Evolutionary conservation across 2,888 invertebrate genomes (phyloP).

Genomic region (Phyllotreta cruciferae): DNA sequence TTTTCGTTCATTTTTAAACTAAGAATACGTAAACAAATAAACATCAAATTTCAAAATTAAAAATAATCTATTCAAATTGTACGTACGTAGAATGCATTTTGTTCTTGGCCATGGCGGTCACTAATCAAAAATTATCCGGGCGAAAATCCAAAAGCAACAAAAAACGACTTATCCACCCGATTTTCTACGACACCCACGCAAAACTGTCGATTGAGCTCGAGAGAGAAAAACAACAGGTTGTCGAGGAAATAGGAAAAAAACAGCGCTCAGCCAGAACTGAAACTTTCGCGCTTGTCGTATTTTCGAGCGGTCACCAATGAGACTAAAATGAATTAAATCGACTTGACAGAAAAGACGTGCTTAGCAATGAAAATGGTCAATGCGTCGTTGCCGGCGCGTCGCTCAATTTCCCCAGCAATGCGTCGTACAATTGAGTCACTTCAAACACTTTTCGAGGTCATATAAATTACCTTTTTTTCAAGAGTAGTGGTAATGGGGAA

Average conservation of each 20-base stretch:
- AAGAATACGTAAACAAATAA: too few relatives aligned
- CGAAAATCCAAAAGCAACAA: constrained; percentile 28
- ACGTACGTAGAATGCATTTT: constrained; percentile 51
- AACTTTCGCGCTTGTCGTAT: constrained; percentile 13
- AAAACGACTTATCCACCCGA: constrained; percentile 6
- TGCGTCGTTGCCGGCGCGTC: constrained; percentile 26
- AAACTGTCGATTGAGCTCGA: constrained; percentile 18
- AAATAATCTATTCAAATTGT: not conserved
- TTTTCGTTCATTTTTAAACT: not conserved
- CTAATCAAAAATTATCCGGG: constrained; percentile 14
- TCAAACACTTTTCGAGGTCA: too few relatives aligned
- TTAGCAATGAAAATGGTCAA: constrained; percentile 34
- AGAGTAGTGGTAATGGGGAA: too few relatives aligned
- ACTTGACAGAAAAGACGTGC: constrained; percentile 29
- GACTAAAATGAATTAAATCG: constrained; percentile 32
- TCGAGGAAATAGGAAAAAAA: constrained; percentile 35
- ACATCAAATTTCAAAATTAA: too few relatives aligned
- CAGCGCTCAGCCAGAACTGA: constrained; percentile 25
- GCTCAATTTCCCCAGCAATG: not conserved
- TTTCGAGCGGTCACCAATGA: constrained; percentile 34
- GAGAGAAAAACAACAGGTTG: constrained; percentile 35
- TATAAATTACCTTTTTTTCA: too few relatives aligned
- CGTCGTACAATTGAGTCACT: too few relatives aligned
- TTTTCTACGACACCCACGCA: constrained; percentile 10
- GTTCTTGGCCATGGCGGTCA: constrained; percentile 47